These are phyloP conservation scores for Sminthurides aquaticus DNA, from an alignment of 2,888 invertebrate genomes.

Conservation along the genomic window DNA sequence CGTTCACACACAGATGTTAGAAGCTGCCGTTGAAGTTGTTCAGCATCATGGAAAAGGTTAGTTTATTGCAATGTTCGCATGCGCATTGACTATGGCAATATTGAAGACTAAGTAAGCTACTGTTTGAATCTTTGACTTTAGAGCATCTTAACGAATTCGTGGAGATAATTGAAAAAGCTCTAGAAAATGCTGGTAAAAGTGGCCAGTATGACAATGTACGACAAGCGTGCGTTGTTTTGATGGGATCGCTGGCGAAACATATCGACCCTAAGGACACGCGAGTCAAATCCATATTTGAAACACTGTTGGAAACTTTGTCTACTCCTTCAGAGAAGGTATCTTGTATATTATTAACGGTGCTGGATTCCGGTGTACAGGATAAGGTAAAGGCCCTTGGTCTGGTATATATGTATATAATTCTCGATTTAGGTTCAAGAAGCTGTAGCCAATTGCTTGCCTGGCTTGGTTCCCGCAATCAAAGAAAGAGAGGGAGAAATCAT, in stretches of 20 bases:
- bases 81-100: not conserved
- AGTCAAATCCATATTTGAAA: constrained; percentile 86
- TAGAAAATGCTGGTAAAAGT: constrained; percentile 86
- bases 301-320: constrained; percentile 80
- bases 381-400: not conserved
- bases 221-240: constrained; percentile 91
- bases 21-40: constrained; percentile 84
- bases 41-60: constrained; percentile 79
- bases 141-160: constrained; percentile 57
- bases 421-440: constrained; percentile 96
- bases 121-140: constrained; percentile 17
- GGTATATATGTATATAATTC: not conserved
- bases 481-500: constrained; percentile 83
- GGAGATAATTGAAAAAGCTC: constrained; percentile 86
- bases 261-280: constrained; percentile 80
- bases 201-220: constrained; percentile 85
- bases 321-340: constrained; percentile 91
- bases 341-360: not conserved
- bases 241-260: constrained; percentile 95
- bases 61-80: constrained; percentile 1
- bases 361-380: no score
- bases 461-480: constrained; percentile 83
- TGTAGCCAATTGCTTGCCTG: constrained; percentile 90
- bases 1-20: constrained; percentile 83
- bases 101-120: not conserved